Percentiles rank a stretch among this genome's conserved stretches.
Conservation (phyloP, 2,888 invertebrate species). For the Megastigmus dorsalis region DNA sequence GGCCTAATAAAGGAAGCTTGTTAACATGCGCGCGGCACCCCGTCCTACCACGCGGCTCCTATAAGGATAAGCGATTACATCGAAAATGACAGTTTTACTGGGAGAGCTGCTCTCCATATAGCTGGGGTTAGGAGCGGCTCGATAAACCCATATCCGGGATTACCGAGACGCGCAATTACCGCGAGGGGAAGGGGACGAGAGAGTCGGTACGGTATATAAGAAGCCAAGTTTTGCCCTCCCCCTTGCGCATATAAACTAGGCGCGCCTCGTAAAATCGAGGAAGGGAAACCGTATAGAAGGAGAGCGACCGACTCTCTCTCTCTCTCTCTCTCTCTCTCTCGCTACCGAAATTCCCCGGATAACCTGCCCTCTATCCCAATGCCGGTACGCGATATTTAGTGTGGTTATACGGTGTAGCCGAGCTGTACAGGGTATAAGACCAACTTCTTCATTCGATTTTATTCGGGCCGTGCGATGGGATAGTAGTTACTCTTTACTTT, state of each 20-base stretch:
- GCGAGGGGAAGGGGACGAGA: too few relatives aligned
- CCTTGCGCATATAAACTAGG: conserved; percentile 66
- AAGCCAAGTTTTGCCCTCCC: conserved; percentile 53
- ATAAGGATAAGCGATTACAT: conserved; percentile 52
- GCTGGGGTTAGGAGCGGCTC: too few relatives aligned
- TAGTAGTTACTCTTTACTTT: neutral
- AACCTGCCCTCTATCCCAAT: too few relatives aligned
- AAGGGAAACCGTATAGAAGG: neutral
- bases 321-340: too few relatives aligned
- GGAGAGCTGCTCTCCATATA: neutral
- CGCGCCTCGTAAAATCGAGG: conserved; percentile 36
- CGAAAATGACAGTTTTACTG: conserved; percentile 53
- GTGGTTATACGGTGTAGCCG: too few relatives aligned
- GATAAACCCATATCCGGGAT: conserved; percentile 69
- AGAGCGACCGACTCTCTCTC: neutral
- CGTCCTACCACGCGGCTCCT: too few relatives aligned
- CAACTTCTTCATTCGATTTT: conserved; percentile 41
- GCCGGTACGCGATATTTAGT: conserved; percentile 1
- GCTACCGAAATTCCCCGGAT: neutral
- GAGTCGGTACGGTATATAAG: too few relatives aligned
- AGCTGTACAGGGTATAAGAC: too few relatives aligned
- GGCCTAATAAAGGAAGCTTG: conserved; percentile 2
- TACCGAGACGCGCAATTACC: conserved; percentile 67
- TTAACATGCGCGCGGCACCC: conserved; percentile 1
- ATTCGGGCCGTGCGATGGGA: conserved; percentile 11